Base-by-base conservation (phyloP, 2,888 invertebrate genomes). In the Amphipyra berbera region DNA sequence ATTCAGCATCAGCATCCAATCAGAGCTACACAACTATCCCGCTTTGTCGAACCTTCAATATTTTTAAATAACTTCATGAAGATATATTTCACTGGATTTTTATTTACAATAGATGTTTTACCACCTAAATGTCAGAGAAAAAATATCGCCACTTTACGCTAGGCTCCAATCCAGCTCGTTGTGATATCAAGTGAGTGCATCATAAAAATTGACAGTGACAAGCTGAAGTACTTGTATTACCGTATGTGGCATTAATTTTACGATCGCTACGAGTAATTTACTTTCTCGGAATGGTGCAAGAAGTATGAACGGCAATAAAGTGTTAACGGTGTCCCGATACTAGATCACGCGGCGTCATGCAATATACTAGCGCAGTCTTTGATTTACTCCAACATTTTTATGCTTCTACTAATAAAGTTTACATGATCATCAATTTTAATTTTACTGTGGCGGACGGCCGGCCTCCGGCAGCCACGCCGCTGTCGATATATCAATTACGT, bases 341-440 rank as follows among this genome's bases (percentile, higher is more conserved):
- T 88, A 86, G 87, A 87, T 87, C 84, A 85, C 73, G 74, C 59
- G 72, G 73, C 68, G 74, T 79, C 79, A 77, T 76, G 82, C 78
- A 78, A 78, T 81, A 79, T 78, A 78, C 83, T 78, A 79, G 82
- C 81, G 78, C 77, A 78, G 72, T 85, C 79, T 88, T 90, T 90
- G 89, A 91, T 92, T 92, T 92, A 93, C 87, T 87, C 72, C 55
- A 76, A 85, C 85, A 85, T 92, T 91, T 92, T 93, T 91, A 91
- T 89, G 87, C 82, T 78, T 82, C 86, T 67, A 82, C 90, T 91
- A 91, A 91, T 93, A 93, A 94, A 91, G 85, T 91, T 90, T 90
- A 92, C 91, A 90, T 87, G 89, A 89, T 88, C 91, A 90, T 93
- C 89, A 93, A 93, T 94, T 93, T 91, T 87, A 90, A 89, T 91